Percentiles rank a stretch among this genome's conserved stretches.
phyloP scores from a whole-genome alignment of 2,888 invertebrate species.

The Eristalinus aeneus region DNA sequence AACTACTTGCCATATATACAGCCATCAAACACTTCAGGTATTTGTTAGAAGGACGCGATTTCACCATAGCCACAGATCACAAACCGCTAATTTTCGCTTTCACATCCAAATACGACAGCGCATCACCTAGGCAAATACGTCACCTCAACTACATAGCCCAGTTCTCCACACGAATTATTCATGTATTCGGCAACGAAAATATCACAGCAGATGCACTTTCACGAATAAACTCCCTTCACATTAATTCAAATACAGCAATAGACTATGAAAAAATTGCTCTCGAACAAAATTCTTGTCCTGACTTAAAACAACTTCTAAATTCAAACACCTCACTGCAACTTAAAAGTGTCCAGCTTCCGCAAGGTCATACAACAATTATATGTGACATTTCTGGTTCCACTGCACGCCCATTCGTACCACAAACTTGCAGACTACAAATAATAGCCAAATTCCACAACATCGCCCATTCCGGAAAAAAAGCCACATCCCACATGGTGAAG shows the following conservation, averaged over 20 bases:
- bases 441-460: neutral
- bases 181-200: constrained; percentile 26
- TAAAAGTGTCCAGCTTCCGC: neutral
- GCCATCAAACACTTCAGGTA: constrained; percentile 22
- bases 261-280: neutral
- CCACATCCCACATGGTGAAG: neutral
- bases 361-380: neutral
- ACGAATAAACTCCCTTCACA: neutral
- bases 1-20: constrained; percentile 4
- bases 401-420: too few species aligned
- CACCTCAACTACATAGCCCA: constrained; percentile 14
- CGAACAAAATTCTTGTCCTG: neutral
- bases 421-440: neutral
- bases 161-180: neutral
- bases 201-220: constrained; percentile 13
- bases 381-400: constrained; percentile 3
- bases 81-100: constrained; percentile 17
- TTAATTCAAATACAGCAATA: neutral
- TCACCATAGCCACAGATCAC: constrained; percentile 27
- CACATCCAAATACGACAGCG: neutral
- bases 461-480: neutral
- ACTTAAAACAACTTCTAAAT: neutral
- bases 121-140: constrained; percentile 11
- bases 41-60: constrained; percentile 17
- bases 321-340: neutral